A percentile compares a stretch with the other conserved stretches of the same genome.
Evolutionary conservation across 2,113 vertebrate species (phyloP).

Genomic region (Antigone vipio): DNA sequence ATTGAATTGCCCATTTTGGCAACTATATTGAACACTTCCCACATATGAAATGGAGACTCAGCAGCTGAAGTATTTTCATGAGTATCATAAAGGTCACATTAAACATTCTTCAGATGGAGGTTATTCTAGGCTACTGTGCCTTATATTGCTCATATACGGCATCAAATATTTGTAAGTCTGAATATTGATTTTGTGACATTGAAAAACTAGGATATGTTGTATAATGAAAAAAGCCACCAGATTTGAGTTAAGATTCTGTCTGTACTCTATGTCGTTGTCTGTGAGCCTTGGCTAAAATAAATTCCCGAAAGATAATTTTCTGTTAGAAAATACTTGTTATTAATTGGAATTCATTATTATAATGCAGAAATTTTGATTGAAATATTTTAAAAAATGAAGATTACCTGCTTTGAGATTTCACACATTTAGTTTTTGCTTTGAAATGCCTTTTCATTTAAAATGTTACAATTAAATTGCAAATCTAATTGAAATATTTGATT

Average conservation of each 20-base stretch:
- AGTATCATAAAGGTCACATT: background rate
- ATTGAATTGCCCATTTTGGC: background rate
- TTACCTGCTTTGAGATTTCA: background rate
- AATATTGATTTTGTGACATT: background rate
- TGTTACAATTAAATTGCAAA: background rate
- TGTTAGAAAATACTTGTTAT: background rate
- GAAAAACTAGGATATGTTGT: background rate
- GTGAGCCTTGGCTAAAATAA: background rate
- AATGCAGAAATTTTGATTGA: background rate
- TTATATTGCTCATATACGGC: background rate
- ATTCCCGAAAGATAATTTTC: background rate
- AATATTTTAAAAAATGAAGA: background rate
- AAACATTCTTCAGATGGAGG: background rate
- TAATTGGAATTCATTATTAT: background rate
- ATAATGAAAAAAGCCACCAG: background rate
- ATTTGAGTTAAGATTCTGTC: background rate
- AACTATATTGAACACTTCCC: background rate
- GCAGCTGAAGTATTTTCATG: background rate
- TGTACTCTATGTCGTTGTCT: background rate
- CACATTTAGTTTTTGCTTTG: background rate
- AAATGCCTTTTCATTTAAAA: background rate
- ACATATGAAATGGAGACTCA: background rate
- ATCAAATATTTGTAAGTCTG: background rate
- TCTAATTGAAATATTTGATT: background rate
- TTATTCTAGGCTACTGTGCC: background rate